These are phyloP conservation scores for Entosphenus tridentatus DNA, from an alignment of 2,113 vertebrate genomes.

Conservation along the genomic window DNA sequence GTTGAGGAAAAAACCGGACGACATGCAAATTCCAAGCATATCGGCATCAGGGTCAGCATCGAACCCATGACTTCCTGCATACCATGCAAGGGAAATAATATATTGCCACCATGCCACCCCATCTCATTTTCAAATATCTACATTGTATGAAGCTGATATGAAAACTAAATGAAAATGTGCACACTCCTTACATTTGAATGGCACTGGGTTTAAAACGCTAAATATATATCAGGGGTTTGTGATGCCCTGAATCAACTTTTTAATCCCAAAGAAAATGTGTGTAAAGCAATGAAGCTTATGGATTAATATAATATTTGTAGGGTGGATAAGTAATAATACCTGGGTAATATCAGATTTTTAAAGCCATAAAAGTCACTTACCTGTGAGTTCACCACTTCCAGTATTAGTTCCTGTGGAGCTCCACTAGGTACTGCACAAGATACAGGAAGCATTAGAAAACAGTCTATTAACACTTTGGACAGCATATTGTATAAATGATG, in stretches of 20 bases:
- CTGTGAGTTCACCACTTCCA: conserved; percentile 93
- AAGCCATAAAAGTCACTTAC: conserved; percentile 22
- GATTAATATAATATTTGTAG: not conserved
- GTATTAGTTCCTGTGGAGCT: conserved; percentile 63
- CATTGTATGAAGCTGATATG: no score
- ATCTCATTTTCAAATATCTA: no score
- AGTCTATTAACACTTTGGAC: not conserved
- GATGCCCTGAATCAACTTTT: not conserved
- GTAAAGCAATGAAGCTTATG: not conserved
- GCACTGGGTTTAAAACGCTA: not conserved
- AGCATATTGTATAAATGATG: not conserved
- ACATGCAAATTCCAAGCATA: no score
- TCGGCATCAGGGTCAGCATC: no score
- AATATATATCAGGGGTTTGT: not conserved
- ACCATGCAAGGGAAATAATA: no score
- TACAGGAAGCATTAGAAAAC: not conserved
- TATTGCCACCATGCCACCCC: no score
- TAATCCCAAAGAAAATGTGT: not conserved
- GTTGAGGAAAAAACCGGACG: no score
- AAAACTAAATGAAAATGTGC: no score
- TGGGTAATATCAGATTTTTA: no score
- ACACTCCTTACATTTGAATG: not conserved
- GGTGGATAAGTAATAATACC: not conserved
- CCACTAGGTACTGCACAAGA: conserved; percentile 54
- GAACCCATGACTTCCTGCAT: no score